Conservation (phyloP, 2,888 invertebrate genomes). For the Cephonodes hylas region DNA sequence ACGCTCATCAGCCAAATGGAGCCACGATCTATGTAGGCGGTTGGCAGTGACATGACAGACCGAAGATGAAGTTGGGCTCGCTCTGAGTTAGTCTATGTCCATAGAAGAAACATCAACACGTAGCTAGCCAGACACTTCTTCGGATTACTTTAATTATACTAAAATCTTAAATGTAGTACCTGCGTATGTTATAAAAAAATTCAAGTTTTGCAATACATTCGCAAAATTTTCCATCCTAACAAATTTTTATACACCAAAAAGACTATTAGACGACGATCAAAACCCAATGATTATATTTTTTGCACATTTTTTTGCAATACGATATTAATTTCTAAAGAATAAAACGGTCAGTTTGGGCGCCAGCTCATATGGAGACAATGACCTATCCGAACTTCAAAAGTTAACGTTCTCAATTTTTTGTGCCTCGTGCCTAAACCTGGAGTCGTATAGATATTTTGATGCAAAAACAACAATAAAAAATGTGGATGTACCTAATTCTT, state of each 20-base stretch:
- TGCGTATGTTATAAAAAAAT: no score
- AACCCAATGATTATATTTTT: background rate
- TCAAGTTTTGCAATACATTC: no score
- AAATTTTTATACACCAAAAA: background rate
- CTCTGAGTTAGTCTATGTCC: background rate
- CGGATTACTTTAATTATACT: background rate
- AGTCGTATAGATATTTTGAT: background rate
- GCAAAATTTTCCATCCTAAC: background rate
- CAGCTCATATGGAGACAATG: constrained; percentile 4
- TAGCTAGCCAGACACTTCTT: background rate
- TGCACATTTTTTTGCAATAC: background rate
- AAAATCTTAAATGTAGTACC: no score
- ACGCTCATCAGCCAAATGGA: background rate
- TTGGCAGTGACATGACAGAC: background rate
- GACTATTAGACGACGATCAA: background rate
- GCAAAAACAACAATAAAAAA: background rate
- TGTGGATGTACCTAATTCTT: background rate
- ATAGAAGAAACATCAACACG: background rate
- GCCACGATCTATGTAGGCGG: background rate
- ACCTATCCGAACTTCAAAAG: background rate
- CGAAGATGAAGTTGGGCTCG: background rate
- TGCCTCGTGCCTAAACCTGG: background rate
- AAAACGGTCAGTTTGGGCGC: constrained; percentile 1
- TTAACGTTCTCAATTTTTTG: constrained; percentile 3
- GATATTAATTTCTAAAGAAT: background rate